These are phyloP conservation scores for Pinctada fucata DNA, from an alignment of 2,888 invertebrate species.

Conservation along the genomic window DNA sequence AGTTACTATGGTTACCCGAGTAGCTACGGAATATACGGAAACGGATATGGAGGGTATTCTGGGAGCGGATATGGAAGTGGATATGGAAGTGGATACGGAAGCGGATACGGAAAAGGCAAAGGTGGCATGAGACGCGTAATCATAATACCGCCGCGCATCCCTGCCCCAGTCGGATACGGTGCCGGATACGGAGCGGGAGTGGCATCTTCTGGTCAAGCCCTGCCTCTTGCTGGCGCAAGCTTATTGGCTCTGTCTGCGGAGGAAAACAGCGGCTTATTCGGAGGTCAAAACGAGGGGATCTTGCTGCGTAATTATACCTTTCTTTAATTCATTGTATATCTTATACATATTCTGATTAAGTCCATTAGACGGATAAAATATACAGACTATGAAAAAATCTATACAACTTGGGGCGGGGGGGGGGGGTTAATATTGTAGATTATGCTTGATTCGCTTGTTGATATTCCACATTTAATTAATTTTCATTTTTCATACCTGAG, in stretches of 20 bases:
- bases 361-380: too few relatives aligned
- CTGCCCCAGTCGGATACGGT: not conserved
- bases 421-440: too few relatives aligned
- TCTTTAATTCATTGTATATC: too few relatives aligned
- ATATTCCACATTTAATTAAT: too few relatives aligned
- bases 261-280: not conserved
- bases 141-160: not conserved
- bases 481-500: too few relatives aligned
- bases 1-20: conserved; percentile 1
- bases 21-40: not conserved
- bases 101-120: not conserved
- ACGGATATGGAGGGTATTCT: not conserved
- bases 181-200: not conserved
- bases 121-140: not conserved
- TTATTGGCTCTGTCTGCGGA: not conserved
- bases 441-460: too few relatives aligned
- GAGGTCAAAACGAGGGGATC: not conserved
- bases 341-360: too few relatives aligned
- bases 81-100: not conserved
- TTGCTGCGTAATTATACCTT: not conserved
- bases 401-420: too few relatives aligned
- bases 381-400: too few relatives aligned
- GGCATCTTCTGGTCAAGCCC: not conserved
- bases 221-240: not conserved
- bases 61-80: not conserved